Conservation (phyloP, 2,888 invertebrate species). For the Tholera decimalis region DNA sequence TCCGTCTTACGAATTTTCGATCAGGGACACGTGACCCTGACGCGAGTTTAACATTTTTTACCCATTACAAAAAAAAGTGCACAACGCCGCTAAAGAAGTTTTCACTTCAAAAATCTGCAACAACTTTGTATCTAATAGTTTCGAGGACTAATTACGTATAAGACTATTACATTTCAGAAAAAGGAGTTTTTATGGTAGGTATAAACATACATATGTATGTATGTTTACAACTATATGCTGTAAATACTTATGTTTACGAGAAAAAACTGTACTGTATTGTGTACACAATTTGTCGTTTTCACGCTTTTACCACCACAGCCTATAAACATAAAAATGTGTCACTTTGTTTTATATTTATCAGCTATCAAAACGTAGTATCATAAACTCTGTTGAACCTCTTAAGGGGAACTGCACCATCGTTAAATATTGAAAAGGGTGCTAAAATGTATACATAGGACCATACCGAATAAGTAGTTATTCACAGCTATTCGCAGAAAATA, state of each 20-base stretch:
- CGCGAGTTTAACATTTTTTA: no score
- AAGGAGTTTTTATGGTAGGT: no score
- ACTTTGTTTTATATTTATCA: constrained; percentile 54
- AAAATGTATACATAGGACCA: background rate
- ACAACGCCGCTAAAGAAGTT: no score
- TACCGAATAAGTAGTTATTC: background rate
- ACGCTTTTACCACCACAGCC: constrained; percentile 27
- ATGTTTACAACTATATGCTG: background rate
- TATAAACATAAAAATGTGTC: constrained; percentile 38
- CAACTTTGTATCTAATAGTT: no score
- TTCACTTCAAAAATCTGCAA: no score
- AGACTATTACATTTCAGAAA: no score
- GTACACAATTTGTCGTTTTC: constrained; percentile 40
- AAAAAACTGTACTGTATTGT: background rate
- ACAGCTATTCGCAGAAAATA: no score
- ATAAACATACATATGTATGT: no score
- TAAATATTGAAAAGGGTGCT: constrained; percentile 21
- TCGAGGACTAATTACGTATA: no score
- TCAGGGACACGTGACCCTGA: no score
- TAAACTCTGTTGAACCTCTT: constrained; percentile 19
- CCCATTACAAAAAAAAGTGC: no score
- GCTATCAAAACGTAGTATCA: constrained; percentile 43
- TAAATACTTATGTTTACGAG: background rate
- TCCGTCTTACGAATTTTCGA: no score
- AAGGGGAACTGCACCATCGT: constrained; percentile 17